phyloP scores from a whole-genome alignment of 1,140 invertebrate species.

The Bacillus rossius region DNA sequence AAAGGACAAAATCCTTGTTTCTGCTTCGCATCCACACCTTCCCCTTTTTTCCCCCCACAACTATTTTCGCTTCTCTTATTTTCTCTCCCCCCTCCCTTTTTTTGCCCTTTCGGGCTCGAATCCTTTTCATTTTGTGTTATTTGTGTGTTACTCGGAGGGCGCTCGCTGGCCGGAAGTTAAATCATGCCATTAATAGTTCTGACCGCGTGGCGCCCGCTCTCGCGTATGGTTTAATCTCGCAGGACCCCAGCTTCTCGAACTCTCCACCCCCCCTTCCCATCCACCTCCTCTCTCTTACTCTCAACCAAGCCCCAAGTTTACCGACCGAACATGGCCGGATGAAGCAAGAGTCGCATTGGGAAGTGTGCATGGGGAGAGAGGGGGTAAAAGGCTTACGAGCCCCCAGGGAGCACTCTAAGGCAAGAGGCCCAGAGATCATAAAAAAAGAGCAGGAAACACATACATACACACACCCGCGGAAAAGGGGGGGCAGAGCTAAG shows the following conservation, averaged over 20 bases:
- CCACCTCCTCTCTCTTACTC: background rate
- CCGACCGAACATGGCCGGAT: too few species aligned
- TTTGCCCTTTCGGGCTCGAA: too few species aligned
- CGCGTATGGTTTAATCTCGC: constrained; percentile 10
- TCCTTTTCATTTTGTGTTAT: constrained; percentile 3
- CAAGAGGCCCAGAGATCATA: constrained; percentile 13
- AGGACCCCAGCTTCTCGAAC: background rate
- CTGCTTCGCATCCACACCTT: too few species aligned
- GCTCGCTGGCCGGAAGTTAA: constrained; percentile 2
- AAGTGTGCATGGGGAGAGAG: background rate
- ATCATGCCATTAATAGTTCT: constrained; percentile 7
- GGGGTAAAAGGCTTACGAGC: background rate
- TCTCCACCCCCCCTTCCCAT: background rate
- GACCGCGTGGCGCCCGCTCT: background rate
- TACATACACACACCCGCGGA: background rate
- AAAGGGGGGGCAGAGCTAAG: constrained; percentile 12
- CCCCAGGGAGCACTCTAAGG: constrained; percentile 9
- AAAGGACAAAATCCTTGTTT: too few species aligned
- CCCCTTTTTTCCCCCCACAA: too few species aligned
- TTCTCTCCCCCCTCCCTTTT: too few species aligned
- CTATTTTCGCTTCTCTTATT: too few species aligned
- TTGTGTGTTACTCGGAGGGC: constrained; percentile 4
- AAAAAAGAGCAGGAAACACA: constrained; percentile 3
- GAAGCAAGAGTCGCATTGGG: background rate
- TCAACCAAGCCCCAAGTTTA: background rate